Conservation (phyloP, 2,113 vertebrate genomes). For the Xiphias gladius region DNA sequence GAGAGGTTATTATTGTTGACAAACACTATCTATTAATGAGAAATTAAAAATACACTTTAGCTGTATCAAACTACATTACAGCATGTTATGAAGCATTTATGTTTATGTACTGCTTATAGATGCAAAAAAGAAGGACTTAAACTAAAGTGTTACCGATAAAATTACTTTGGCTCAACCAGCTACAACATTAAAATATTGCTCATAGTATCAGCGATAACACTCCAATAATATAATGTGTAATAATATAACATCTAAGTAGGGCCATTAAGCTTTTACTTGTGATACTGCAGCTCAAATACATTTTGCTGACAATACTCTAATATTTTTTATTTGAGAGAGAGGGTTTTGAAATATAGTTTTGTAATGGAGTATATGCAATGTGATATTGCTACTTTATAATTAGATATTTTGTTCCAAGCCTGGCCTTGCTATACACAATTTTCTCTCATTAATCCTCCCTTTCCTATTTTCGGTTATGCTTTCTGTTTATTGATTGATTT, state of each 20-base stretch:
- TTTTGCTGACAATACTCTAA: background rate
- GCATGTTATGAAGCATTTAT: background rate
- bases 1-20: background rate
- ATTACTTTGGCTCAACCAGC: background rate
- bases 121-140: background rate
- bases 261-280: background rate
- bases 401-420: background rate
- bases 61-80: background rate
- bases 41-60: background rate
- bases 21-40: background rate
- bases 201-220: background rate
- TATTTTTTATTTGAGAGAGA: background rate
- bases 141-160: background rate
- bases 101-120: background rate
- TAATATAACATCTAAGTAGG: background rate
- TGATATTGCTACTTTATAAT: background rate
- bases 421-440: background rate
- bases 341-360: too few relatives aligned
- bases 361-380: background rate
- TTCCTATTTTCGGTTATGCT: too few relatives aligned
- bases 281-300: background rate
- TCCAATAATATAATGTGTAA: background rate
- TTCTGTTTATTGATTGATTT: background rate
- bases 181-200: background rate
- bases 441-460: too few relatives aligned